Base-by-base conservation (phyloP, 2,888 invertebrate species). In the Myopa tessellatipennis region DNA sequence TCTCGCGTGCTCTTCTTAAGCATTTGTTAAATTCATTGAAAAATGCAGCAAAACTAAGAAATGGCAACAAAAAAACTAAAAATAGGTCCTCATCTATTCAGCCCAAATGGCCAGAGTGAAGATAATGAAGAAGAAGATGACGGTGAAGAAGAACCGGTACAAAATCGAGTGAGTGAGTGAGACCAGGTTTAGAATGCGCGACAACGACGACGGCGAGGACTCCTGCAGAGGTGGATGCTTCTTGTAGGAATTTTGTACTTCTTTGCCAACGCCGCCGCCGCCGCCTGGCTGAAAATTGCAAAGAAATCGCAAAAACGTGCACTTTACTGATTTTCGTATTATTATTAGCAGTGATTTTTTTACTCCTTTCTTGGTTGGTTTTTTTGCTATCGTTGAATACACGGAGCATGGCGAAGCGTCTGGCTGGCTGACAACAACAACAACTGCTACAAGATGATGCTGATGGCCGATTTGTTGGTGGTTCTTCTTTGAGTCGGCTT, bases 271-370 rank as follows among this genome's bases (percentile, higher is more conserved):
- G 67, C 67, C 36, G 26, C 40, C n/a, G 58, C 65, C 55, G 40
- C 38, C 26, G 55, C 55, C 52, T 58, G 10, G 52, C 61, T 83
- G 84, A 84, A 86, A 86, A 86, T 85, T 85, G 84, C 83, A 85
- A 83, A 85, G 85, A 85, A 86, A 85, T 85, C 86, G 83, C 85
- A 82, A 85, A 85, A 85, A 85, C 85, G 85, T 85, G 85, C 85
- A 83, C 83, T 67, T 50, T 77, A 69, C 40, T 50, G 68, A 73
- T 74, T 74, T 74, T 26, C 52, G 40, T 67, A 12, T 68, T 52
- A 40, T 55, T 45, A 65, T 61, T 69, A 36, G n/a, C 12, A 58
- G 58, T 10, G n/a, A n/a, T 69, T 75, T 58, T 77, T 40, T 71
- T 73, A 16, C 26, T 14, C 55, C 34, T 45, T n/a, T 50, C 38